A percentile compares a stretch with the other conserved stretches of the same genome.
phyloP scores from a whole-genome alignment of 2,888 invertebrate species.

The Tricholauxania praeusta region DNA sequence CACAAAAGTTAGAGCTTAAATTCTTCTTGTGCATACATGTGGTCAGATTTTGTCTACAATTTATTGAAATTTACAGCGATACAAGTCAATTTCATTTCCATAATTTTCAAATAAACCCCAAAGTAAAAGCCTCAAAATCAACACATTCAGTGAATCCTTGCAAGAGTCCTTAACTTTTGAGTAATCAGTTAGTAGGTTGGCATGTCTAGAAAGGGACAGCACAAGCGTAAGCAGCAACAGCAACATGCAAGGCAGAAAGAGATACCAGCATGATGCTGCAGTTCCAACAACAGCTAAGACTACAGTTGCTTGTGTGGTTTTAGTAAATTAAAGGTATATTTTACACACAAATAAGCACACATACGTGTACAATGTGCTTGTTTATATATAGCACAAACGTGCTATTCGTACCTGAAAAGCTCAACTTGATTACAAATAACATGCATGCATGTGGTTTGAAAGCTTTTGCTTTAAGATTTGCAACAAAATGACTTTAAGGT shows the following conservation, averaged over 20 bases:
- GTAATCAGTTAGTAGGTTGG: slow-evolving; percentile 12
- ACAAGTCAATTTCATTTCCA: slow-evolving; percentile 33
- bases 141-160: neutral
- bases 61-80: slow-evolving; percentile 3
- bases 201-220: too few relatives aligned
- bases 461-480: slow-evolving; percentile 19
- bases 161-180: slow-evolving; percentile 1
- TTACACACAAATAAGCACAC: slow-evolving; percentile 11
- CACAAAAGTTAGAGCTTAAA: too few relatives aligned
- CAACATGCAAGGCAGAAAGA: neutral
- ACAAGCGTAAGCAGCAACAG: neutral
- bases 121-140: slow-evolving; percentile 31
- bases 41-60: too few relatives aligned
- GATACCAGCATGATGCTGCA: slow-evolving; percentile 1
- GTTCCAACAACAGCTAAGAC: neutral
- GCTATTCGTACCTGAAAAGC: too few relatives aligned
- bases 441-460: neutral
- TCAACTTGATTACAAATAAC: neutral
- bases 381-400: too few relatives aligned
- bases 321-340: slow-evolving; percentile 16
- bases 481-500: slow-evolving; percentile 31
- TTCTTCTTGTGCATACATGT: too few relatives aligned
- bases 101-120: slow-evolving; percentile 22
- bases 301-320: neutral
- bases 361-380: neutral